These are phyloP conservation scores for Dioctria rufipes DNA, from an alignment of 2,888 invertebrate species.

Conservation along the genomic window DNA sequence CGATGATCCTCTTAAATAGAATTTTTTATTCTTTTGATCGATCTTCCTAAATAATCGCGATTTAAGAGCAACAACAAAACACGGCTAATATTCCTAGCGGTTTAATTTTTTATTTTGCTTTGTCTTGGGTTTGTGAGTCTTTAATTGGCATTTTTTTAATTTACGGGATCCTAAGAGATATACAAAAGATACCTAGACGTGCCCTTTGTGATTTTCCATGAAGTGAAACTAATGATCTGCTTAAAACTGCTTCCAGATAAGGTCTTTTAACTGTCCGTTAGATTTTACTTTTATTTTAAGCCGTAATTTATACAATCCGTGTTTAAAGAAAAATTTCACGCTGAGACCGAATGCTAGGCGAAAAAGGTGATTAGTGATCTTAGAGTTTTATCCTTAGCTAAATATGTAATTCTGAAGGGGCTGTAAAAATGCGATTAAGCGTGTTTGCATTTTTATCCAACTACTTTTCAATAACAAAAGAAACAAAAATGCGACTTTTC, in stretches of 20 bases:
- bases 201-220: conserved; percentile 42
- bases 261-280: background rate
- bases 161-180: conserved; percentile 27
- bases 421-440: conserved; percentile 22
- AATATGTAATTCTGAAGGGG: background rate
- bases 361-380: conserved; percentile 20
- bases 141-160: conserved; percentile 54
- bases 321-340: conserved; percentile 54
- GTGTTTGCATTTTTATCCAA: background rate
- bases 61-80: conserved; percentile 38
- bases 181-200: conserved; percentile 18
- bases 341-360: conserved; percentile 18
- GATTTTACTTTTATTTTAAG: conserved; percentile 40
- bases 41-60: conserved; percentile 44
- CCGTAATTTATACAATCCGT: conserved; percentile 42
- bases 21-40: conserved; percentile 44
- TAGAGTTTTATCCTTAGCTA: background rate
- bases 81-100: conserved; percentile 12
- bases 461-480: background rate
- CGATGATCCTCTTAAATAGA: conserved; percentile 30
- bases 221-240: conserved; percentile 52
- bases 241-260: conserved; percentile 26
- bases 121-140: conserved; percentile 12
- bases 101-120: conserved; percentile 19
- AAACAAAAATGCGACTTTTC: conserved; percentile 21